phyloP scores from a whole-genome alignment of 2,888 invertebrate genomes.

The Vanessa cardui region DNA sequence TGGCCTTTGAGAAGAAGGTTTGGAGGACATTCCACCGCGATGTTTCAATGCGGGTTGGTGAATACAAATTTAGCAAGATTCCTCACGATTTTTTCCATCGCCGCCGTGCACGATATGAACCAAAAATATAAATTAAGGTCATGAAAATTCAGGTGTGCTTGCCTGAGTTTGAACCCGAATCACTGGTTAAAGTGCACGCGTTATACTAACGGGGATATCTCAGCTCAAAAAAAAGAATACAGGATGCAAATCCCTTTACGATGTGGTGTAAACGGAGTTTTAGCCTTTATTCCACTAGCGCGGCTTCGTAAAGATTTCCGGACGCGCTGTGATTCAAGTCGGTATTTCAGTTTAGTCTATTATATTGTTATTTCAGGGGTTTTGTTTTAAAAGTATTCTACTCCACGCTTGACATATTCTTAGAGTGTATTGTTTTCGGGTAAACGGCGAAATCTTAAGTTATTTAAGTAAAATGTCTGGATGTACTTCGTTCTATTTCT shows the following conservation, averaged over 20 bases:
- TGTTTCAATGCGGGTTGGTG: too few relatives aligned
- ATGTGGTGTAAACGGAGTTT: constrained; percentile 14
- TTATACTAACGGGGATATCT: too few relatives aligned
- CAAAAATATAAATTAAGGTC: too few relatives aligned
- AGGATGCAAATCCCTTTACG: neutral
- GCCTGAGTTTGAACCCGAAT: too few relatives aligned
- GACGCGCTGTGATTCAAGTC: constrained; percentile 34
- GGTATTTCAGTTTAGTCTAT: constrained; percentile 37
- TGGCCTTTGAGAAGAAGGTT: too few relatives aligned
- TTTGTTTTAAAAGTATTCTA: constrained; percentile 38
- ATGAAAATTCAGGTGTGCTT: too few relatives aligned
- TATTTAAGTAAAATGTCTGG: constrained; percentile 7
- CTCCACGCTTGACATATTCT: constrained; percentile 25
- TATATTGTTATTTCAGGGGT: constrained; percentile 37
- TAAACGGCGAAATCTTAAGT: constrained; percentile 11
- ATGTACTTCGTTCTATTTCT: neutral
- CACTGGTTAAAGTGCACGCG: too few relatives aligned
- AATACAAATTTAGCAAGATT: too few relatives aligned
- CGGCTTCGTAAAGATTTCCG: constrained; percentile 36
- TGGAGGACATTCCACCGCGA: too few relatives aligned
- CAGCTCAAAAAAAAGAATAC: too few relatives aligned
- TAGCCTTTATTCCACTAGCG: constrained; percentile 30
- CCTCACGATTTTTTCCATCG: too few relatives aligned
- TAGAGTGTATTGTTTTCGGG: constrained; percentile 28
- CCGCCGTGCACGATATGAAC: too few relatives aligned